Conservation (phyloP, 2,113 vertebrate species). For the Entelurus aequoreus region DNA sequence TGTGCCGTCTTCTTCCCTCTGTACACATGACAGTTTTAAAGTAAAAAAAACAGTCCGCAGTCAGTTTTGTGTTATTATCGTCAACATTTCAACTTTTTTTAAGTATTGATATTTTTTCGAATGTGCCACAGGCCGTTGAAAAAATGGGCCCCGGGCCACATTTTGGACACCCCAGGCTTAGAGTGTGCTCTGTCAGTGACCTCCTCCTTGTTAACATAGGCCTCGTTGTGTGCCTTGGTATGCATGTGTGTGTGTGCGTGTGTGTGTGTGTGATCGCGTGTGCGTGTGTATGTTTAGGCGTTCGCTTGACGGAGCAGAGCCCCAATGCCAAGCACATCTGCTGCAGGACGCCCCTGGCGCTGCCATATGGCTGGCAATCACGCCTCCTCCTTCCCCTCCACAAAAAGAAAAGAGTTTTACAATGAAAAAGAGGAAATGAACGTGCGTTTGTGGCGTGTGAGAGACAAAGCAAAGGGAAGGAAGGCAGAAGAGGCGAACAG, state of each 20-base stretch:
- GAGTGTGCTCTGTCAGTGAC: constrained; percentile 40
- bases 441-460: constrained; percentile 23
- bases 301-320: constrained; percentile 57
- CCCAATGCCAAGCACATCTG: constrained; percentile 65
- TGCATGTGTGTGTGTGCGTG: constrained; percentile 14
- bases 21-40: too few relatives aligned
- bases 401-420: constrained; percentile 40
- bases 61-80: too few relatives aligned
- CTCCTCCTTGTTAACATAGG: constrained; percentile 48
- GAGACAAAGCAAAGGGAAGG: constrained; percentile 13
- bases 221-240: constrained; percentile 19
- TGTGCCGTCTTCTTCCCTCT: too few relatives aligned
- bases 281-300: constrained; percentile 26
- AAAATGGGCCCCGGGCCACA: too few relatives aligned
- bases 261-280: constrained; percentile 12
- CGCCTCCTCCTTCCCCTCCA: constrained; percentile 43
- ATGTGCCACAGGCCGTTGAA: too few relatives aligned
- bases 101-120: too few relatives aligned
- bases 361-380: constrained; percentile 64
- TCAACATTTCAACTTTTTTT: too few relatives aligned
- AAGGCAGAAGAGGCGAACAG: constrained; percentile 43
- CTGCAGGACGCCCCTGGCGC: constrained; percentile 59
- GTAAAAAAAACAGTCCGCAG: too few relatives aligned
- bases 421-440: constrained; percentile 39
- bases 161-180: too few relatives aligned